Conservation (phyloP, 2,113 vertebrate species). For the Aspiorhynchus laticeps region DNA sequence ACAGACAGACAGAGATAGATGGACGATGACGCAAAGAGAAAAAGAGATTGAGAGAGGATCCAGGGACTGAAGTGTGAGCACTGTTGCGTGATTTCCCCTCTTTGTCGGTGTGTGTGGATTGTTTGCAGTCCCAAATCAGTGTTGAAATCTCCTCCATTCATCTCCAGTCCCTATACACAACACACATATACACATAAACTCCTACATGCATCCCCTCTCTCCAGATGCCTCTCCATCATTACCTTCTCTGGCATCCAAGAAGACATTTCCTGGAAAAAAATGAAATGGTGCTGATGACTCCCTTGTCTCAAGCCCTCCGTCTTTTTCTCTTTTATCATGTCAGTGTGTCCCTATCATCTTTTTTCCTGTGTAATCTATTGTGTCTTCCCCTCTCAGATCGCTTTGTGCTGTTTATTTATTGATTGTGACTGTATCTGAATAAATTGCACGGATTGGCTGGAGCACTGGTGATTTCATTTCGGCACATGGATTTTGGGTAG, state of each 20-base stretch:
- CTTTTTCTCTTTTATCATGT: slow-evolving; percentile 24
- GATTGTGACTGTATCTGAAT: slow-evolving; percentile 29
- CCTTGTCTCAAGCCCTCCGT: background rate
- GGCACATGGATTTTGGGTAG: background rate
- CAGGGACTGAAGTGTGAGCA: background rate
- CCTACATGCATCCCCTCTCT: slow-evolving; percentile 23
- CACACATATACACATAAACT: slow-evolving; percentile 19
- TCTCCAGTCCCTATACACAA: slow-evolving; percentile 19
- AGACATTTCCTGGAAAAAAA: slow-evolving; percentile 42
- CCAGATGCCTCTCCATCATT: slow-evolving; percentile 22
- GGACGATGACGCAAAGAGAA: background rate
- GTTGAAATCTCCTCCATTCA: slow-evolving; percentile 36
- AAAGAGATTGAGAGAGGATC: background rate
- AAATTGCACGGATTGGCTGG: slow-evolving; percentile 37
- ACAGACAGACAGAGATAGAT: slow-evolving; percentile 42
- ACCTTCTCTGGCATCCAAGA: slow-evolving; percentile 40
- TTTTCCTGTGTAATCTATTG: background rate
- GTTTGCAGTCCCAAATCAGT: slow-evolving; percentile 28
- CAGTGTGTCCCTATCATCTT: slow-evolving; percentile 18
- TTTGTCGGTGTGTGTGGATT: slow-evolving; percentile 7
- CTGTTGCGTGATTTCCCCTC: slow-evolving; percentile 33
- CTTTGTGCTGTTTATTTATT: slow-evolving; percentile 26
- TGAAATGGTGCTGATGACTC: background rate
- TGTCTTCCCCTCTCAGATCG: background rate
- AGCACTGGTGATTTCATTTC: slow-evolving; percentile 17